phyloP scores from a whole-genome alignment of 2,888 invertebrate genomes.

The Hydriomena furcata region DNA sequence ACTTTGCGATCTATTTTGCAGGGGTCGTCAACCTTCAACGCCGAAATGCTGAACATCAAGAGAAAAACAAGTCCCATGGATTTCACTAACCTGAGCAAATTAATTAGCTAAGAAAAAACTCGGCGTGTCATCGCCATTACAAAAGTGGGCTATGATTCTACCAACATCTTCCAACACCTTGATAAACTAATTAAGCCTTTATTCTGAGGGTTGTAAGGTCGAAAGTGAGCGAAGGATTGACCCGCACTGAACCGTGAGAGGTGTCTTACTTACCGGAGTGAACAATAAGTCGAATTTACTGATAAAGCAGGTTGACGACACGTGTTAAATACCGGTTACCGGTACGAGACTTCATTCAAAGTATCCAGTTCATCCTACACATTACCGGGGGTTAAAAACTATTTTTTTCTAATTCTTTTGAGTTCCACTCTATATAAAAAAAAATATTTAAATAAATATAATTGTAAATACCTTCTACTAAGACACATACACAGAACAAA shows the following conservation, averaged over 20 bases:
- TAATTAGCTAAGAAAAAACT: constrained; percentile 61
- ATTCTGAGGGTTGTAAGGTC: neutral
- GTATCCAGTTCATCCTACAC: too few relatives aligned
- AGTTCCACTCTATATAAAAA: too few relatives aligned
- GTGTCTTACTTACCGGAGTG: constrained; percentile 47
- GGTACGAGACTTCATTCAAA: too few relatives aligned
- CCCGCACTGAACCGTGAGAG: constrained; percentile 49
- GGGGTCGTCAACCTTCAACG: constrained; percentile 12
- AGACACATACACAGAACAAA: too few relatives aligned
- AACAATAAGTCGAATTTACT: constrained; percentile 42
- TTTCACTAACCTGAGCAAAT: constrained; percentile 68
- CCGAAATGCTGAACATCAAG: constrained; percentile 18
- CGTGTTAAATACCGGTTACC: too few relatives aligned
- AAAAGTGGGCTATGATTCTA: constrained; percentile 58
- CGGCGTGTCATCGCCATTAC: constrained; percentile 62
- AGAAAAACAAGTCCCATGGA: constrained; percentile 42
- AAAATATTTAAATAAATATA: too few relatives aligned
- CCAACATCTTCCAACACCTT: constrained; percentile 26
- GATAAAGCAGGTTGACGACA: constrained; percentile 11
- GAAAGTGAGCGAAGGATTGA: constrained; percentile 16
- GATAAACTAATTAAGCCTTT: constrained; percentile 23
- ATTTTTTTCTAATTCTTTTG: too few relatives aligned
- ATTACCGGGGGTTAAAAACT: too few relatives aligned
- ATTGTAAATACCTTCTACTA: too few relatives aligned
- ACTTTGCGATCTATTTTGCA: neutral